Evolutionary conservation across 2,113 vertebrate genomes (phyloP).

Genomic region (Poeciliopsis turrubarensis): DNA sequence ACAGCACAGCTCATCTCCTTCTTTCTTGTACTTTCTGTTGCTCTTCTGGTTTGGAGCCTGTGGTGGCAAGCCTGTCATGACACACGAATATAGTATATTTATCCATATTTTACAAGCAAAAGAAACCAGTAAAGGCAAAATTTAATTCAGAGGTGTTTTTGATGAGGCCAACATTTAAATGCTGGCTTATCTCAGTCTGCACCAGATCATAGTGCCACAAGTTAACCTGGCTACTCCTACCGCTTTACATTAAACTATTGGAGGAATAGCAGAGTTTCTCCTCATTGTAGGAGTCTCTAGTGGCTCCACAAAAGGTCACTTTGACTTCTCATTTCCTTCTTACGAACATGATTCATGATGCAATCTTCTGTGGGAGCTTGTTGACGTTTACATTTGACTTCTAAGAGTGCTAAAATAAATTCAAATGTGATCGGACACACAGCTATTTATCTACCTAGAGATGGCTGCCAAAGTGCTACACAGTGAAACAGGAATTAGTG

Average conservation of each 20-base stretch:
- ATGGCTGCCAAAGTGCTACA: constrained; percentile 61
- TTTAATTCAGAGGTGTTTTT: too few species aligned
- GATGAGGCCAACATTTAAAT: too few species aligned
- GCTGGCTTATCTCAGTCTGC: constrained; percentile 72
- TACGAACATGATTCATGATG: constrained; percentile 60
- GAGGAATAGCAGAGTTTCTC: constrained; percentile 52
- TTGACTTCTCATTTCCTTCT: constrained; percentile 64
- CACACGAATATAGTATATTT: too few species aligned
- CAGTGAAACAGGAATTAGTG: constrained; percentile 67
- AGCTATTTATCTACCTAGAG: constrained; percentile 60
- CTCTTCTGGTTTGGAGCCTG: constrained; percentile 73
- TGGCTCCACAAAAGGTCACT: constrained; percentile 68
- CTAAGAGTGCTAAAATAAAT: constrained; percentile 59
- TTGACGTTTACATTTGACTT: constrained; percentile 69
- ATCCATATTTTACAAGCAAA: too few species aligned
- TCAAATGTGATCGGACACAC: constrained; percentile 49
- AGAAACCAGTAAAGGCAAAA: too few species aligned
- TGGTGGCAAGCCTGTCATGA: constrained; percentile 69
- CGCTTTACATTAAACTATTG: constrained; percentile 55
- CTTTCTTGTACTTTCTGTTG: constrained; percentile 36
- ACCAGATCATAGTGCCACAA: constrained; percentile 67
- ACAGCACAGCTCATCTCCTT: constrained; percentile 1
- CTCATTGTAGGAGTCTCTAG: constrained; percentile 49
- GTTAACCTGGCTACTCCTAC: constrained; percentile 66
- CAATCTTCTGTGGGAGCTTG: constrained; percentile 36